Base-by-base conservation (phyloP, 1,140 invertebrate species). In the Drusus annulatus region DNA sequence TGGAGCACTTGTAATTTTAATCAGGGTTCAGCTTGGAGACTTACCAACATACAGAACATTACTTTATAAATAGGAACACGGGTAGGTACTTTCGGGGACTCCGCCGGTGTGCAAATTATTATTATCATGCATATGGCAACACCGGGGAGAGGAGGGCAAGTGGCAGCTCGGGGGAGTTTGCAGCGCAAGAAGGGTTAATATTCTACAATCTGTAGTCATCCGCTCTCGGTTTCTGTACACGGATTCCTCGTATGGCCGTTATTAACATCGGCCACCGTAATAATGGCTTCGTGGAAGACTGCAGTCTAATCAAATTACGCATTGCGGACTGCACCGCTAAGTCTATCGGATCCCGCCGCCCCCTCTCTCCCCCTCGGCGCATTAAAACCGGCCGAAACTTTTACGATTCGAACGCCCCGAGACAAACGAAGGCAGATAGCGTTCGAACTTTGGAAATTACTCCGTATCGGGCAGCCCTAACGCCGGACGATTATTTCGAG, bases 291-390 rank as follows among this genome's bases (percentile, higher is more conserved):
- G 15, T n/a, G 17, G n/a, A 21, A 73, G 52, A 56, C 58, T 80
- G 69, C 78, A 75, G 63, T 68, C 63, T 36, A 68, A 68, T 68
- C 63, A 68, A 68, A 77, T 77, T 77, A 77, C 54, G 75, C 58
- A 77, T 21, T 77, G 75, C 58, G 28, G 56, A 62, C 60, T 50
- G 58, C 75, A 68, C 15, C 25, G 28, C 16, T 45, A 36, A 68
- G 63, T 68, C 63, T 68, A 68, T 68, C 63, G 63, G 36, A 13
- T 68, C 25, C 13, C 31, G 63, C 63, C 63, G n/a, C 10, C 5
- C 36, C 36, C 36, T 10, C 10, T 45, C 36, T 45, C 8, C 31
- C 31, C 63, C 45, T 45, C 25, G 63, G 63, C 63, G 31, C 31
- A 68, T 68, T 68, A 68, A 68, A 68, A 45, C 63, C 60, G 31